A percentile compares a stretch with the other conserved stretches of the same genome.
Evolutionary conservation across 2,797 vertebrate species (phyloP).

Genomic region (Carduelis carduelis): DNA sequence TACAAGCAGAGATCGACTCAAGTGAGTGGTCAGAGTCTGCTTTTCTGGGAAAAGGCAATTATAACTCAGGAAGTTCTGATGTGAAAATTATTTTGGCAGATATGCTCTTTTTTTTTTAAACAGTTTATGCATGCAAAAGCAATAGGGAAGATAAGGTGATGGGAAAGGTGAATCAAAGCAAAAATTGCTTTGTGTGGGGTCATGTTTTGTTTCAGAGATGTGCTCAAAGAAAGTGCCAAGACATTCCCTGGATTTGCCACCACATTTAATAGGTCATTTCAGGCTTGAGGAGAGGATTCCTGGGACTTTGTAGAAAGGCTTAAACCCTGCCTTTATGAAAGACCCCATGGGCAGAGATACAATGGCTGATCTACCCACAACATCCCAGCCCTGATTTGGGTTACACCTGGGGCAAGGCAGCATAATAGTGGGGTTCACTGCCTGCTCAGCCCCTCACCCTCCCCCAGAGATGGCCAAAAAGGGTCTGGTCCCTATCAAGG

Average conservation of each 20-base stretch:
- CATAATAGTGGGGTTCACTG: not conserved
- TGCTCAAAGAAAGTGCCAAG: not conserved
- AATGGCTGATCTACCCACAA: not conserved
- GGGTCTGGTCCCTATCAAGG: not conserved
- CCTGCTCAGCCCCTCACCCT: not conserved
- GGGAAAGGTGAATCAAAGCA: not conserved
- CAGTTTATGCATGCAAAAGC: not conserved
- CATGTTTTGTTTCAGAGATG: not conserved
- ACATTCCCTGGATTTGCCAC: not conserved
- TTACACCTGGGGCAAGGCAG: not conserved
- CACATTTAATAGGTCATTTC: not conserved
- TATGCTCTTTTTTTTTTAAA: not conserved
- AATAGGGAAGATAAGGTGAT: not conserved
- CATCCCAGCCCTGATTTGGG: not conserved
- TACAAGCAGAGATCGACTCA: not conserved
- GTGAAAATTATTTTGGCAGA: slow-evolving; percentile 15
- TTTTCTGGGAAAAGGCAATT: slow-evolving; percentile 11
- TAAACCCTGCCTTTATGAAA: not conserved
- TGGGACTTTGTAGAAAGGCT: not conserved
- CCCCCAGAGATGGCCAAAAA: not conserved
- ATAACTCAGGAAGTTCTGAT: not conserved
- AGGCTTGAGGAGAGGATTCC: not conserved
- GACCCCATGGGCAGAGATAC: not conserved
- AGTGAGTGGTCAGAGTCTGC: not conserved
- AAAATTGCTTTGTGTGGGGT: not conserved